A percentile compares a stretch with the other conserved stretches of the same genome.
These are phyloP conservation scores for Archocentrus centrarchus DNA, from an alignment of 2,113 vertebrate species.

Conservation along the genomic window DNA sequence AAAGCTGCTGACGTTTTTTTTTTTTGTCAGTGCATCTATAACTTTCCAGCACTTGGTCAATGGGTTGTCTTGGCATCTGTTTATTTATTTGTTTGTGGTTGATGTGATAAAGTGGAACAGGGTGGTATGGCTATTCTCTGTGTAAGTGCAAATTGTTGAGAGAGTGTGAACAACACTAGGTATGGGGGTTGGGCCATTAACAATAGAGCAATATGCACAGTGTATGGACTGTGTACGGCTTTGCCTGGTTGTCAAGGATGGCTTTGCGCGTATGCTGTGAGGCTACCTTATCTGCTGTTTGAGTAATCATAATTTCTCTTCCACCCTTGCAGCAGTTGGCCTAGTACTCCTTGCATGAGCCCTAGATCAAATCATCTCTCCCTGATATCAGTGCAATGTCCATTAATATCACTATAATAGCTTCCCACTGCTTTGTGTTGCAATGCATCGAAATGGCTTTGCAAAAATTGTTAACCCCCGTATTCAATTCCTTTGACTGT, in stretches of 20 bases:
- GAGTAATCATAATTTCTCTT: conserved; percentile 27
- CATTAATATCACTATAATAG: conserved; percentile 40
- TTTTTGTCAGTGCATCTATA: not conserved
- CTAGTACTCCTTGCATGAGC: conserved; percentile 29
- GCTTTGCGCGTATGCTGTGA: conserved; percentile 4
- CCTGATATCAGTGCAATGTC: conserved; percentile 36
- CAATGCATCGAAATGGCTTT: conserved; percentile 53
- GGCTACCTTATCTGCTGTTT: conserved; percentile 25
- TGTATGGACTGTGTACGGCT: conserved; percentile 30
- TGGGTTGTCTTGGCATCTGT: conserved; percentile 15
- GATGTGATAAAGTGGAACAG: not conserved
- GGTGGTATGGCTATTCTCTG: not conserved
- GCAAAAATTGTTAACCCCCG: conserved; percentile 40
- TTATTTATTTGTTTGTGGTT: conserved; percentile 35
- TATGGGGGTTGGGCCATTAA: conserved; percentile 49
- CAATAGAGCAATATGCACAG: conserved; percentile 54
- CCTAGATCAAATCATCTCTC: conserved; percentile 52
- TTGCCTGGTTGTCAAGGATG: conserved; percentile 51
- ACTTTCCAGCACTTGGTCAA: conserved; percentile 1
- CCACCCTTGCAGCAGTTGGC: conserved; percentile 36
- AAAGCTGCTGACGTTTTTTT: not conserved
- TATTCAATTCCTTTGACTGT: conserved; percentile 40
- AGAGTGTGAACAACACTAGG: not conserved
- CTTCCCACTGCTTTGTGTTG: conserved; percentile 52
- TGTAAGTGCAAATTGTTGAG: conserved; percentile 7